Evolutionary conservation across 2,888 invertebrate genomes (phyloP), one percentile per base, ranked within the genome.

Genomic region (Ectemnius continuus): DNA sequence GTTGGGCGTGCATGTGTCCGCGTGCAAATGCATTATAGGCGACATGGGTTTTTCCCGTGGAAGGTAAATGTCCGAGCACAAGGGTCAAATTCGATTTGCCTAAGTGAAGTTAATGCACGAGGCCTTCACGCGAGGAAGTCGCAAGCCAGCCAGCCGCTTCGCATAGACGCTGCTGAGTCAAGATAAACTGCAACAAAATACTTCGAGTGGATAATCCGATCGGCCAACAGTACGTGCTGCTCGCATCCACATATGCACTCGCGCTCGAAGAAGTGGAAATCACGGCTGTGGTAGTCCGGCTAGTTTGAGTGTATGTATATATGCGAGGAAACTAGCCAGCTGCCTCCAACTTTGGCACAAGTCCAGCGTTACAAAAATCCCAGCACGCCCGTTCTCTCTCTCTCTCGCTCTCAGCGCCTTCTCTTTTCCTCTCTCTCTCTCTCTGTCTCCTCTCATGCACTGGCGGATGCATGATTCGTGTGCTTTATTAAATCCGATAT

Each of bases 401-500:
- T 63, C 60, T 64, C 69, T 23, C 23, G 23, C 23, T 2, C 23
- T 2, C 23, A 23, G 3, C 3, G 23, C 23, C 3, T 23, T 23
- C 23, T 23, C 23, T 23, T 2, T 23, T 3, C 2, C 20, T 23
- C 76, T 73, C 79, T 73, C 75, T n/a, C 23, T 23, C 3, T 23
- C 23, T 20, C 20, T 23, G 77, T 73, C 79, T 73, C 75, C 36
- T 61, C 56, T 67, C 52, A 73, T 79, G 82, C 75, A 79, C 75
- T 76, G 78, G 52, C 79, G 79, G 80, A 83, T 84, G 79, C 87
- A 86, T 85, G 85, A 86, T 86, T 85, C 83, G 85, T 84, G 84
- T 82, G 84, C 83, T 87, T 86, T 87, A 88, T 88, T 87, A 87
- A 88, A 88, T 87, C 84, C 78, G 82, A 83, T 85, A 85, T 85